Evolutionary conservation across 1,140 invertebrate species (phyloP), one percentile per base, ranked within the genome.

Genomic region (Drosophila pandora): DNA sequence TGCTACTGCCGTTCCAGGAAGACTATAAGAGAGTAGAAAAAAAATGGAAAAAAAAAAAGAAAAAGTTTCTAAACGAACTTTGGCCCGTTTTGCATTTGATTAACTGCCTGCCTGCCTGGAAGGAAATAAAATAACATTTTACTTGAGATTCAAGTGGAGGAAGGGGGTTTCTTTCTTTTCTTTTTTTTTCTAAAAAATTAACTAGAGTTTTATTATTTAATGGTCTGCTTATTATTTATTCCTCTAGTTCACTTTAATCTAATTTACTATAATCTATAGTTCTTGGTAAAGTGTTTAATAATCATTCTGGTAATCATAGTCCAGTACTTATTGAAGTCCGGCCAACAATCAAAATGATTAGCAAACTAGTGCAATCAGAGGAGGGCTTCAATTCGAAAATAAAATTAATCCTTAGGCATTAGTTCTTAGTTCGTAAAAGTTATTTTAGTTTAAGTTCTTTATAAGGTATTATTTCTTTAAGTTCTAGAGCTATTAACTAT

Each of bases 51-150:
- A 39, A n/a, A 37, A 37, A 37, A 12, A 10, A 25, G 25, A 41
- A 45, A 55, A 39, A 48, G 62, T 68, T 69, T 10, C 10, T 50
- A 6, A 12, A 69, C 45, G 41, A 56, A 69, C 50, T 69, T 69
- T 69, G 32, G 28, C 21, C 45, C 52, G 17, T 23, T 43, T 70
- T 57, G 60, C 32, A 57, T 69, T 69, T 69, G 52, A 69, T 69
- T 69, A 69, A 69, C 50, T 69, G 34, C 32, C 63, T 32, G 7
- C 2, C 8, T 32, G 9, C 8, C 10, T 48, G 13, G 6, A 7
- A 6, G 1, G 9, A n/a, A 9, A 41, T 21, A 45, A 32, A 21
- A 52, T 12, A 3, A 47, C 12, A 61, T 12, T 54, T 50, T 43
- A 5, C 9, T 60, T 17, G 9, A 13, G 59, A 64, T 62, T 56